These are phyloP conservation scores for Natator depressus DNA, from an alignment of 2,113 vertebrate genomes.

Conservation along the genomic window DNA sequence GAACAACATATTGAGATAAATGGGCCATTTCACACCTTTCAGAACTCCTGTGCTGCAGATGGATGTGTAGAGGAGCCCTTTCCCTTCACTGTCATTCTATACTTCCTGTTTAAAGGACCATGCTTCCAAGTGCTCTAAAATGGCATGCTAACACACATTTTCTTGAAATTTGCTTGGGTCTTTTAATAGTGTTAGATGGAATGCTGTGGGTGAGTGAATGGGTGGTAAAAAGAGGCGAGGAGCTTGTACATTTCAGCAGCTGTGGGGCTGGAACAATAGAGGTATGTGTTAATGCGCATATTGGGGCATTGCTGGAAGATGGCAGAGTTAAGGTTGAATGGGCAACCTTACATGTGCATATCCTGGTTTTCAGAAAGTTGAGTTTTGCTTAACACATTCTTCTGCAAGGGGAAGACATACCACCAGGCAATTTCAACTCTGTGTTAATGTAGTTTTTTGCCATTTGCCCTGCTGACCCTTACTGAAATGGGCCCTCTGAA, in stretches of 20 bases:
- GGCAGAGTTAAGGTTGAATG: neutral
- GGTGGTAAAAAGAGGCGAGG: neutral
- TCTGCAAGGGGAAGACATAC: neutral
- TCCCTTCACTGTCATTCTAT: neutral
- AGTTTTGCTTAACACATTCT: neutral
- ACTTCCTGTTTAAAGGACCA: neutral
- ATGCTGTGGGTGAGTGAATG: neutral
- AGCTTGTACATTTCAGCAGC: neutral
- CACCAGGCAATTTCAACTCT: neutral
- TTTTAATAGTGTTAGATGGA: neutral
- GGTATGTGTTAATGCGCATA: neutral
- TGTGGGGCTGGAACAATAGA: neutral
- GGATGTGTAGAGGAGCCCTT: neutral
- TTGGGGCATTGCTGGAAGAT: neutral
- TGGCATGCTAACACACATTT: neutral
- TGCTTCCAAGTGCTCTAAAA: neutral
- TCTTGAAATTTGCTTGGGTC: neutral
- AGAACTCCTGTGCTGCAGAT: neutral
- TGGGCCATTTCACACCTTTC: no score
- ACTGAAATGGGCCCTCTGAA: neutral
- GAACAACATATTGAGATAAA: neutral
- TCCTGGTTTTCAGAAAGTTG: neutral
- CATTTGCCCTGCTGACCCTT: neutral
- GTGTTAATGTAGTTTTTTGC: neutral
- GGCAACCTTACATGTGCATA: neutral